Conservation (phyloP, 2,113 vertebrate genomes). For the Leucosticte australis region DNA sequence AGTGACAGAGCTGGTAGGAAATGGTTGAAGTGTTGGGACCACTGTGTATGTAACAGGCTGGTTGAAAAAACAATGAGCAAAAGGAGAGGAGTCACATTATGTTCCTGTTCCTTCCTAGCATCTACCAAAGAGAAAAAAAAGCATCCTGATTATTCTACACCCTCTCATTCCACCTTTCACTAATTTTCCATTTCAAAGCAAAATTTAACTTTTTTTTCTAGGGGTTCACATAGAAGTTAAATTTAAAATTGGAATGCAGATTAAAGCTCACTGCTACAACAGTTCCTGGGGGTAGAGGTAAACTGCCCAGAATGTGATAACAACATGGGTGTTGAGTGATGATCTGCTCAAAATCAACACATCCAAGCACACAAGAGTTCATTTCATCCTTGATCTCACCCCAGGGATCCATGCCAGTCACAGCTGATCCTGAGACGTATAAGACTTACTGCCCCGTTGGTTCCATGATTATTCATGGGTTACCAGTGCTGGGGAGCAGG, state of each 20-base stretch:
- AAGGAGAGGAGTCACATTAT: not conserved
- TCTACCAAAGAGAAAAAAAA: not conserved
- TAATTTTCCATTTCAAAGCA: not conserved
- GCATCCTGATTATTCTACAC: not conserved
- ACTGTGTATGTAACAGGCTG: not conserved
- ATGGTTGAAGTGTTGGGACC: not conserved
- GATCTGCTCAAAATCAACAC: slow-evolving; percentile 34
- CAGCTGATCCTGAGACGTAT: not conserved
- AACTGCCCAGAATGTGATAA: slow-evolving; percentile 62
- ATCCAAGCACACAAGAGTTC: slow-evolving; percentile 39
- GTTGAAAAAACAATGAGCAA: not conserved
- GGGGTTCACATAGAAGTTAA: slow-evolving; percentile 56
- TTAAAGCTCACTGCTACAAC: slow-evolving; percentile 51
- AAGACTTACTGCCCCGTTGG: not conserved
- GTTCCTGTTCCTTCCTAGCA: not conserved
- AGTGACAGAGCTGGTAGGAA: not conserved
- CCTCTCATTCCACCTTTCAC: not conserved
- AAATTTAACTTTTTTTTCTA: not conserved
- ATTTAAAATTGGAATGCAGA: slow-evolving; percentile 67
- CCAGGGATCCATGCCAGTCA: not conserved
- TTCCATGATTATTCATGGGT: not conserved
- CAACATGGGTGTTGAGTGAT: slow-evolving; percentile 63
- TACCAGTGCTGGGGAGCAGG: not conserved
- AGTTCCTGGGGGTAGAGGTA: slow-evolving; percentile 43
- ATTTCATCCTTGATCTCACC: not conserved